These are phyloP conservation scores for Cephus cinctus DNA, from an alignment of 1,140 invertebrate genomes.

Conservation along the genomic window DNA sequence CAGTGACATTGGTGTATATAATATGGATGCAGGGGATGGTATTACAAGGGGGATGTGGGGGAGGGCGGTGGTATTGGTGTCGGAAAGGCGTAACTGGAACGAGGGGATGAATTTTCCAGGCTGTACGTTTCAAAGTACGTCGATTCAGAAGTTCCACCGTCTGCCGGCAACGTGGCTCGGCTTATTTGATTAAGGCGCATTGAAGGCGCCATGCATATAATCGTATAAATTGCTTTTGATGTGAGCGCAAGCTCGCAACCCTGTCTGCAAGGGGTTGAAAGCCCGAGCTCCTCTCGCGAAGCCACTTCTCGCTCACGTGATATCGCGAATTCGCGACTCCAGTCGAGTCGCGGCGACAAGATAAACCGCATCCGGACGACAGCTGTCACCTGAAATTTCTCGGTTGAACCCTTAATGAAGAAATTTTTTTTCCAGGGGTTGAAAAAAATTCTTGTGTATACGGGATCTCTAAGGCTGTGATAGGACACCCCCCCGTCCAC, in stretches of 20 bases:
- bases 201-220: conserved; percentile 36
- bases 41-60: conserved; percentile 9
- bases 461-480: too few species aligned
- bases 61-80: too few species aligned
- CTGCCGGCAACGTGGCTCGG: conserved; percentile 13
- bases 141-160: conserved; percentile 22
- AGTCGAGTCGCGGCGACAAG: too few species aligned
- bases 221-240: conserved; percentile 40
- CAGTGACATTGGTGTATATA: background rate
- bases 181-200: conserved; percentile 37
- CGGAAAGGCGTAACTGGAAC: conserved; percentile 1
- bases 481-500: too few species aligned
- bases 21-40: conserved; percentile 7
- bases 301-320: conserved; percentile 11
- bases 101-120: conserved; percentile 23
- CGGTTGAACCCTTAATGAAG: too few species aligned
- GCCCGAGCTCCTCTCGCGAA: conserved; percentile 15
- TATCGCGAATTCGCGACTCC: too few species aligned
- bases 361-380: too few species aligned
- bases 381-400: too few species aligned
- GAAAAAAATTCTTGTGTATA: too few species aligned
- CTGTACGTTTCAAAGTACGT: conserved; percentile 21
- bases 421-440: too few species aligned
- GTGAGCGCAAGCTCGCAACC: conserved; percentile 18
- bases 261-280: conserved; percentile 20